Base-by-base conservation (phyloP, 1,140 invertebrate species). In the Bombus cullumanus region DNA sequence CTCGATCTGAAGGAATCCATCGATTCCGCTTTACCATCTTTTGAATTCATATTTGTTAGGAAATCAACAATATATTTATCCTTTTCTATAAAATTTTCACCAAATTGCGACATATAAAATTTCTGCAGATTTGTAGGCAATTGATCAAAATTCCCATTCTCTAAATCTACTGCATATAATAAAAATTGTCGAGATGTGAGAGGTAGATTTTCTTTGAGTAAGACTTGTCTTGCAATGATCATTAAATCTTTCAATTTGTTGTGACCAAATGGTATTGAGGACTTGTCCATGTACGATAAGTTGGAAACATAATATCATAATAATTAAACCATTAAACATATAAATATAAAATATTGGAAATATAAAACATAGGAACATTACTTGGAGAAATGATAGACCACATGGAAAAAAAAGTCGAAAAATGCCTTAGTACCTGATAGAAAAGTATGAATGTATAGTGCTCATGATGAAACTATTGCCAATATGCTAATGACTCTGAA, bases 391-490 rank as follows among this genome's bases (percentile, higher is more conserved):
- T 98, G 53, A 93, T 97, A 12, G 83, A 96, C 2, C 95, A 97
- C 66, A 96, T 97, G 94, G 87, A 94, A 1, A 88, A n/a, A 94
- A 3, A 96, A 96, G 87, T 93, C 94, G 0, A 90, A 92, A 86
- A 91, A 91, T 34, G 81, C 77, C 80, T 86, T 96, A 41, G 88
- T 90, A 2, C 96, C 96, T 10, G 91, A 96, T 86, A 95, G 96
- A 57, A 97, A 97, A 89, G 86, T 98, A 72, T 96, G 96, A 91
- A 95, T 98, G 39, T 98, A 97, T 90, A 98, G 97, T 91, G 97
- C 96, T 43, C 98, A 99, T 93, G 98, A 99, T 93, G 97, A 97
- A 8, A 98, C 97, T 0, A 93, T 99, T 15, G 97, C 97, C 1
- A 97, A 97, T 90, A 89, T 98, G 47, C 95, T 99, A 9, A 97